Evolutionary conservation across 1,140 invertebrate genomes (phyloP), one percentile per base, ranked within the genome.

Genomic region (Zaprionus ghesquierei): DNA sequence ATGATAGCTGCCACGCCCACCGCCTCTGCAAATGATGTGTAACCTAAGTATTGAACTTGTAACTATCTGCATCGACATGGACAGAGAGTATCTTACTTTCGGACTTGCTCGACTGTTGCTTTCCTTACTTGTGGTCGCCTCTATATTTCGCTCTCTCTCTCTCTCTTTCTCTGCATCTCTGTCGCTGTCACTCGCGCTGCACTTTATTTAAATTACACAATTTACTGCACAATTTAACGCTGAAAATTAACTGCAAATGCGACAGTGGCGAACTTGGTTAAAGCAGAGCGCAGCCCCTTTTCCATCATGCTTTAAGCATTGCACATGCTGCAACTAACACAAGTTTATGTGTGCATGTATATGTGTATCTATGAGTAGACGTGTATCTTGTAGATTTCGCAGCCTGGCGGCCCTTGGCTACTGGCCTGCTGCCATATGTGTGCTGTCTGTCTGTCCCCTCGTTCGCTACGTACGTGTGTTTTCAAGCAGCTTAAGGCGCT

Each of bases 401-500:
- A 18, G 13, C 46, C 27, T 51, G 20, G 20, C 31, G 18, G 58
- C 60, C 23, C n/a, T 62, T 35, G 10, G 50, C 50, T 18, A 54
- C 49, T 54, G 33, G 22, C 61, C 61, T 41, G 18, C 41, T 62
- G 31, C 73, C 72, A 81, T 70, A 76, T 65, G 68, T 75, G 64
- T 69, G 54, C 64, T 51, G 61, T 62, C 58, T 60, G 35, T 60
- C 25, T 55, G 41, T 49, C 33, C 15, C 18, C 27, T 13, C 55
- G 12, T 69, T 18, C 50, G 22, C 53, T 18, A 31, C 60, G 53
- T 61, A 38, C 62, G 55, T 73, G 77, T 65, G 33, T 60, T 80
- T 64, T 73, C 50, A 72, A 77, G 79, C 73, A 72, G 84, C 84
- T 82, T 84, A 89, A 89, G 84, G 84, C 77, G 84, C 84, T 89